Evolutionary conservation across 2,888 invertebrate genomes (phyloP).

Genomic region (Rhagophthalmus giganteus): DNA sequence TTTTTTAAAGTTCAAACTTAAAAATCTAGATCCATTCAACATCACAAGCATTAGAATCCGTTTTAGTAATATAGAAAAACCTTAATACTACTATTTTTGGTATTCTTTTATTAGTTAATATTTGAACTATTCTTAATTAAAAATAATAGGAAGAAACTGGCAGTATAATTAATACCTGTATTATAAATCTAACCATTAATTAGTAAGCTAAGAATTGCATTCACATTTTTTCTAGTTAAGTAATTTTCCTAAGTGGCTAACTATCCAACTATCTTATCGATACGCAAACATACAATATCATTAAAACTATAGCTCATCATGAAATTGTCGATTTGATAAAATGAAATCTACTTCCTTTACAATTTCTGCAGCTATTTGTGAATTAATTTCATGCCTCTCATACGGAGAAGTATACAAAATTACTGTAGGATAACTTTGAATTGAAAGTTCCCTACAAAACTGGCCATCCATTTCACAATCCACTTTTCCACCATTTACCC

Average conservation of each 20-base stretch:
- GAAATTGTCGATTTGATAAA: constrained; percentile 21
- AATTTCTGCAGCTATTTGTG: constrained; percentile 35
- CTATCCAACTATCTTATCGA: no score
- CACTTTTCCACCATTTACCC: constrained; percentile 64
- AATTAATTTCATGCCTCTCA: constrained; percentile 43
- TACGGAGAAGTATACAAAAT: constrained; percentile 55
- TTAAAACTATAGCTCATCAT: constrained; percentile 39
- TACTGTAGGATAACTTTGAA: constrained; percentile 65
- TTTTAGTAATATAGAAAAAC: no score
- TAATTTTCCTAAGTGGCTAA: no score
- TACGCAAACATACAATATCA: neutral
- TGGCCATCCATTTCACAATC: constrained; percentile 64
- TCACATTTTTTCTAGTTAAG: no score
- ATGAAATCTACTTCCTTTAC: constrained; percentile 33
- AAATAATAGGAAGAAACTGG: neutral
- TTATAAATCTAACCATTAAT: no score
- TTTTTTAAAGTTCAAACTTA: no score
- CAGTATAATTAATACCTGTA: neutral
- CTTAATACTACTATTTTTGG: no score
- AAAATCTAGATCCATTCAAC: no score
- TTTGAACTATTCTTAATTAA: no score
- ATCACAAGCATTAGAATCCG: no score
- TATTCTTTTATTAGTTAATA: no score
- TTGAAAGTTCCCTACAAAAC: constrained; percentile 59
- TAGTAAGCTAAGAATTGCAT: no score